Conservation (phyloP, 2,113 vertebrate genomes). For the Rhizomys pruinosus region DNA sequence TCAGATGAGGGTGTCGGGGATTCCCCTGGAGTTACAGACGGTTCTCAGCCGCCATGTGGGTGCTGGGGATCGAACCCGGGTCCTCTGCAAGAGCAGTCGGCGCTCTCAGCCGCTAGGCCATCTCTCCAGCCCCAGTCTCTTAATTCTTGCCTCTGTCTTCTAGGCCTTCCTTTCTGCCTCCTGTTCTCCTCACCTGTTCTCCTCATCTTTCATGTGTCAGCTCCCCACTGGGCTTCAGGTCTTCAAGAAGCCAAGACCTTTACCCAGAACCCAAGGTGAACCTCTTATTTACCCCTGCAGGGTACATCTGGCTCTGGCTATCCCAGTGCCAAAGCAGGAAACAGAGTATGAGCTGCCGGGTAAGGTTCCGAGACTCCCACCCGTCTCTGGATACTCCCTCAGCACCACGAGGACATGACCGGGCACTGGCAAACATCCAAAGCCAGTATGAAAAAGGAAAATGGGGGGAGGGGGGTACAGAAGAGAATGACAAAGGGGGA, state of each 20-base stretch:
- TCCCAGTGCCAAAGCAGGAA: neutral
- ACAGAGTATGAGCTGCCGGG: neutral
- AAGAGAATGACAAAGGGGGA: neutral
- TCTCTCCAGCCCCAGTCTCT: too few relatives aligned
- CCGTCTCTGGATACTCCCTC: neutral
- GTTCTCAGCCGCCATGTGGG: too few relatives aligned
- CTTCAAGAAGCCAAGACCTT: conserved; percentile 32
- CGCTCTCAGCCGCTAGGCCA: too few relatives aligned
- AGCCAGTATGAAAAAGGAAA: conserved; percentile 28
- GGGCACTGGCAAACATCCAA: neutral
- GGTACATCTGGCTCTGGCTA: neutral
- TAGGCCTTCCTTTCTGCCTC: neutral
- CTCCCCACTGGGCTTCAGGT: neutral
- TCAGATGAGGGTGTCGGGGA: too few relatives aligned
- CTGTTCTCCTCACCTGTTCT: neutral
- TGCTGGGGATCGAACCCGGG: too few relatives aligned
- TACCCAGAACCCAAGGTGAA: neutral
- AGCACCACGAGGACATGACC: neutral
- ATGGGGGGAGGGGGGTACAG: neutral
- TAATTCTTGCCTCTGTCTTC: neutral
- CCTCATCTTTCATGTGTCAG: too few relatives aligned
- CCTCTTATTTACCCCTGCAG: neutral
- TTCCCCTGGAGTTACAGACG: too few relatives aligned
- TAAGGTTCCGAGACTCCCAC: neutral
- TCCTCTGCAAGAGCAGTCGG: too few relatives aligned